Percentiles rank a stretch among this genome's conserved stretches.
phyloP scores from a whole-genome alignment of 1,140 invertebrate species.

The Drosophila asahinai region DNA sequence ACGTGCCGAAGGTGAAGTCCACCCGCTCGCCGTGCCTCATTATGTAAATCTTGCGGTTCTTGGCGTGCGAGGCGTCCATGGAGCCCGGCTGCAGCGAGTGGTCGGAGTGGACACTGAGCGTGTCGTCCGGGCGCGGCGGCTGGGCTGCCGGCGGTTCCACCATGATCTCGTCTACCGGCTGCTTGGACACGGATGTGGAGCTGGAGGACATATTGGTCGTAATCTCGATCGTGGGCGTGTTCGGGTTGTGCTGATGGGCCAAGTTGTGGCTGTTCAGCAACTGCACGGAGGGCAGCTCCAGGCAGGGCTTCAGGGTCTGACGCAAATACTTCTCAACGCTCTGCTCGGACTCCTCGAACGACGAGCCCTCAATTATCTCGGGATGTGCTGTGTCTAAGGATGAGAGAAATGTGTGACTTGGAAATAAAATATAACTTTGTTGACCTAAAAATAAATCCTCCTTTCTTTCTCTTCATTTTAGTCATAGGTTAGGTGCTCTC shows the following conservation, averaged over 20 bases:
- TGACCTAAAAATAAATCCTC: not conserved
- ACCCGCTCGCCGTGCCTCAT: conserved; percentile 92
- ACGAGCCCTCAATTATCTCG: conserved; percentile 75
- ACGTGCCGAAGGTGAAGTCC: conserved; percentile 95
- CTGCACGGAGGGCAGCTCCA: conserved; percentile 73
- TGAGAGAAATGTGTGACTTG: not conserved
- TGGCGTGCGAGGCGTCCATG: conserved; percentile 39
- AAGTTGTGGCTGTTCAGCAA: conserved; percentile 59
- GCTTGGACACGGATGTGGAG: conserved; percentile 60
- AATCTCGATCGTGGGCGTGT: conserved; percentile 78
- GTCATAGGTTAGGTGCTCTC: not conserved
- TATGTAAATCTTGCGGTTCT: conserved; percentile 88
- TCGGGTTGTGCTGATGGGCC: conserved; percentile 62
- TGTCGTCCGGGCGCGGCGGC: conserved; percentile 69
- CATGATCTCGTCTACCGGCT: conserved; percentile 70
- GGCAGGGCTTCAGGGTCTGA: conserved; percentile 74
- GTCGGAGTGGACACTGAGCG: conserved; percentile 73
- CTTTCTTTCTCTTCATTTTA: too few species aligned
- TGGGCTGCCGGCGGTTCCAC: conserved; percentile 68
- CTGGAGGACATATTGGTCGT: conserved; percentile 71
- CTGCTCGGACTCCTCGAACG: conserved; percentile 80
- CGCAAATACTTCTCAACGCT: conserved; percentile 81
- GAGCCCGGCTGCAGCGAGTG: conserved; percentile 49
- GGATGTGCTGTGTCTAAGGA: conserved; percentile 55
- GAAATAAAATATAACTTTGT: not conserved